Evolutionary conservation across 2,888 invertebrate genomes (phyloP).

Genomic region (Tridacna crocea): DNA sequence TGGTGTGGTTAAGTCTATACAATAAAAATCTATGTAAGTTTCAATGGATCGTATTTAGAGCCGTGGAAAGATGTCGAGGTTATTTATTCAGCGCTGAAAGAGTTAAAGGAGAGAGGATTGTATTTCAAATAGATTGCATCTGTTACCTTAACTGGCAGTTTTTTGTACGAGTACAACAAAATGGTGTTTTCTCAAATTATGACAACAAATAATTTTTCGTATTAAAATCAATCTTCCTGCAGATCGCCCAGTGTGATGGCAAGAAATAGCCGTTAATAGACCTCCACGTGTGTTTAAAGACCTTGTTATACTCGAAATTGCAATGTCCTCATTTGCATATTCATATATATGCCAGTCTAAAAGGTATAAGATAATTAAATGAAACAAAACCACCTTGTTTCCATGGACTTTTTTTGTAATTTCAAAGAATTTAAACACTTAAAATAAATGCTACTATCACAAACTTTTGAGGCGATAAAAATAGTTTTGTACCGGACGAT

Average conservation of each 20-base stretch:
- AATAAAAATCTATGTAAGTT: no score
- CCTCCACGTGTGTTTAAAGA: not conserved
- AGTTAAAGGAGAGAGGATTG: no score
- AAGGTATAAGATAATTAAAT: not conserved
- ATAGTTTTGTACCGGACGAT: slow-evolving; percentile 22
- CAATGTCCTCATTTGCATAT: not conserved
- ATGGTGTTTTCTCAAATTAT: not conserved
- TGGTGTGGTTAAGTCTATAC: no score
- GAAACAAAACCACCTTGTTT: slow-evolving; percentile 10
- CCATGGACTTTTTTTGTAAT: slow-evolving; percentile 8
- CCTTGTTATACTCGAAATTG: slow-evolving; percentile 4
- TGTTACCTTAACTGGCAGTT: no score
- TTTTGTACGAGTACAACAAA: no score
- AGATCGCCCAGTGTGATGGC: no score
- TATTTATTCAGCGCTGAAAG: no score
- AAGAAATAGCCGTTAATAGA: no score
- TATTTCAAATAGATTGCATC: no score
- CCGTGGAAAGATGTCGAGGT: no score
- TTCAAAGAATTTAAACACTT: slow-evolving; percentile 18
- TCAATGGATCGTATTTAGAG: no score
- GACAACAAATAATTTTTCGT: not conserved
- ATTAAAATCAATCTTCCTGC: not conserved
- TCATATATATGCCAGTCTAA: slow-evolving; percentile 6
- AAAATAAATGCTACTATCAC: slow-evolving; percentile 16
- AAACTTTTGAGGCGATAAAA: slow-evolving; percentile 19